Evolutionary conservation across 2,797 vertebrate species (phyloP).

Genomic region (Mico argentatus): DNA sequence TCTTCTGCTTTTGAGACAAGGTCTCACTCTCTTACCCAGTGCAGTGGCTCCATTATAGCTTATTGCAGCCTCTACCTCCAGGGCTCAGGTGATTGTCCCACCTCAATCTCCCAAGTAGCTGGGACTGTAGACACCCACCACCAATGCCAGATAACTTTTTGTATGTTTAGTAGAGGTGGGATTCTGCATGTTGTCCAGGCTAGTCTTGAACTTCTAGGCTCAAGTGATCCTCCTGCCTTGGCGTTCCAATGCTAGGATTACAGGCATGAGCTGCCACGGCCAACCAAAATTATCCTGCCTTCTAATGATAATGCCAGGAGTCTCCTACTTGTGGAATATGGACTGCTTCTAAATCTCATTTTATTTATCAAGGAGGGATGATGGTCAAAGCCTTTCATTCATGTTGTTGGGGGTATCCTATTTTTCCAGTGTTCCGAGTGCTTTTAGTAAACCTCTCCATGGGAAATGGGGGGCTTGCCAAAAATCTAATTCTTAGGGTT

Average conservation of each 20-base stretch:
- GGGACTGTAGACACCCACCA: background rate
- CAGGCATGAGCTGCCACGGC: background rate
- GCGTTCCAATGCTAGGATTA: background rate
- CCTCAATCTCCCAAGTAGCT: background rate
- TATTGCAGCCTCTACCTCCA: background rate
- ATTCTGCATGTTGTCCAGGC: background rate
- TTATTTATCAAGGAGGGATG: constrained; percentile 22
- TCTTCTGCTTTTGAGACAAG: background rate
- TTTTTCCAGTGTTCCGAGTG: background rate
- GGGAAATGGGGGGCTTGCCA: background rate
- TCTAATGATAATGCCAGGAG: background rate
- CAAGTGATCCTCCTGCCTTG: background rate
- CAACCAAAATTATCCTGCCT: constrained; percentile 10
- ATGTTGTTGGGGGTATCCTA: background rate
- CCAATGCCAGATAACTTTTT: background rate
- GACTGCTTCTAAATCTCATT: constrained; percentile 16
- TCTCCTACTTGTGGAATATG: background rate
- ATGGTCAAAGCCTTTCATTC: background rate
- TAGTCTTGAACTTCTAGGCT: background rate
- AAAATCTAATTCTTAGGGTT: background rate
- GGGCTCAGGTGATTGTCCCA: background rate
- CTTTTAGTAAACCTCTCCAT: constrained; percentile 21
- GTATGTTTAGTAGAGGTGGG: background rate
- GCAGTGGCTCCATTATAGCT: background rate
- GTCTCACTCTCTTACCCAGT: background rate